phyloP scores from a whole-genome alignment of 2,888 invertebrate species.

The Linnaemya tessellans region DNA sequence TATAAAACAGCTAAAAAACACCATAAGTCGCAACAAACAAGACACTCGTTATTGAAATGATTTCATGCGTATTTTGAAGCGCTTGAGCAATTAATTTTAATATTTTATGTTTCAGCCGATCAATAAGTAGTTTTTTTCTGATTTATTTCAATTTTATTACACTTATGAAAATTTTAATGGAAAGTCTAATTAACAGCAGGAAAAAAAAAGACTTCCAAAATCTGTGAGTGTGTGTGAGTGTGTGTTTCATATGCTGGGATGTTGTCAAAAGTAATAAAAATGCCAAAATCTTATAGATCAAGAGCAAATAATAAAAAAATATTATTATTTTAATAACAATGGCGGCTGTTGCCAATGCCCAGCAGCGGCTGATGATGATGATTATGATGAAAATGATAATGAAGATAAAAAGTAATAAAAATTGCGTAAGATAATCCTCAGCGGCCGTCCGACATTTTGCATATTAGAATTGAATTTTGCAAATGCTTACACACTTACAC shows the following conservation, averaged over 20 bases:
- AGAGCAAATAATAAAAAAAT: conserved; percentile 27
- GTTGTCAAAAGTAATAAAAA: conserved; percentile 67
- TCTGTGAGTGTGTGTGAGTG: too few species aligned
- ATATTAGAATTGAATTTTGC: conserved; percentile 23
- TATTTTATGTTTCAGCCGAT: neutral
- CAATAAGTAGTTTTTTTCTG: neutral
- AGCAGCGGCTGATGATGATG: neutral
- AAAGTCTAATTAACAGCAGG: conserved; percentile 13
- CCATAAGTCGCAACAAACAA: neutral
- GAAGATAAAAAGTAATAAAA: neutral
- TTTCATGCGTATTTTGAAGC: neutral
- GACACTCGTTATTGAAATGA: neutral
- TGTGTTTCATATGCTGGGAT: conserved; percentile 16
- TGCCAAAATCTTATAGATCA: conserved; percentile 54
- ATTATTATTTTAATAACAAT: neutral
- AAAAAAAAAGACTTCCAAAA: neutral
- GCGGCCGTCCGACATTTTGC: conserved; percentile 40
- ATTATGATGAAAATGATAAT: neutral
- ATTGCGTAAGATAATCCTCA: neutral
- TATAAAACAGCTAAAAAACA: conserved; percentile 1
- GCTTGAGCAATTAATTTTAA: neutral
- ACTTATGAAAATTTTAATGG: conserved; percentile 20
- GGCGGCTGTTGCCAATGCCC: conserved; percentile 1
- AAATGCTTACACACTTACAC: too few species aligned
- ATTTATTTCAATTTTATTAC: conserved; percentile 17